Evolutionary conservation across 2,888 invertebrate species (phyloP).

Genomic region (Anoncus sp.): DNA sequence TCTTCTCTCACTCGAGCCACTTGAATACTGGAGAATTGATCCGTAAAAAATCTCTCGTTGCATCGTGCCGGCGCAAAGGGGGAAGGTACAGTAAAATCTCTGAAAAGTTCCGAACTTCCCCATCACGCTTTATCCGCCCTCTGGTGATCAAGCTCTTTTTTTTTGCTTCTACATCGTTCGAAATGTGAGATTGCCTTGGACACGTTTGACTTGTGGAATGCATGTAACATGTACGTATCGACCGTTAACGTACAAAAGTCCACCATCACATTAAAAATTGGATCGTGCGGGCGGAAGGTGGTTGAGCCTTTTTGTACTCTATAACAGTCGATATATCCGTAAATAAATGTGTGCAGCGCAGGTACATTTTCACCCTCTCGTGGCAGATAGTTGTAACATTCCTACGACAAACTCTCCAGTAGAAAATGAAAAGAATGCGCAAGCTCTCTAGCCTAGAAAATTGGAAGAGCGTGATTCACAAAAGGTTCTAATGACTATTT

Average conservation of each 20-base stretch:
- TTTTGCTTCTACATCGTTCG: no score
- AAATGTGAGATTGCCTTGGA: no score
- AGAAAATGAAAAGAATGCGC: neutral
- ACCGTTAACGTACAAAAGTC: conserved; percentile 7
- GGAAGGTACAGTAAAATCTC: conserved; percentile 1
- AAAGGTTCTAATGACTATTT: no score
- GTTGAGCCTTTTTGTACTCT: conserved; percentile 15
- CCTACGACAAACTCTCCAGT: neutral
- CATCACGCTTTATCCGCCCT: neutral
- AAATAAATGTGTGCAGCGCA: neutral
- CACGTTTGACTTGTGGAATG: no score
- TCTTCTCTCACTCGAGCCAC: neutral
- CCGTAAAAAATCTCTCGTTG: conserved; percentile 46
- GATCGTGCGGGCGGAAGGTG: conserved; percentile 1
- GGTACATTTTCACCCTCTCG: neutral
- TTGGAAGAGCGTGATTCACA: no score
- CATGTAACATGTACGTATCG: conserved; percentile 10
- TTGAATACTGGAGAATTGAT: conserved; percentile 39
- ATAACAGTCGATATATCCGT: conserved; percentile 2
- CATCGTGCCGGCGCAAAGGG: conserved; percentile 9
- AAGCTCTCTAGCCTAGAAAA: neutral
- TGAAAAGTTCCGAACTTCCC: neutral
- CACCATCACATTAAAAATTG: conserved; percentile 7
- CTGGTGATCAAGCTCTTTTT: neutral
- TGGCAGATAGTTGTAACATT: neutral